Evolutionary conservation across 1,140 invertebrate species (phyloP).

Genomic region (Mesaphorura yosii): DNA sequence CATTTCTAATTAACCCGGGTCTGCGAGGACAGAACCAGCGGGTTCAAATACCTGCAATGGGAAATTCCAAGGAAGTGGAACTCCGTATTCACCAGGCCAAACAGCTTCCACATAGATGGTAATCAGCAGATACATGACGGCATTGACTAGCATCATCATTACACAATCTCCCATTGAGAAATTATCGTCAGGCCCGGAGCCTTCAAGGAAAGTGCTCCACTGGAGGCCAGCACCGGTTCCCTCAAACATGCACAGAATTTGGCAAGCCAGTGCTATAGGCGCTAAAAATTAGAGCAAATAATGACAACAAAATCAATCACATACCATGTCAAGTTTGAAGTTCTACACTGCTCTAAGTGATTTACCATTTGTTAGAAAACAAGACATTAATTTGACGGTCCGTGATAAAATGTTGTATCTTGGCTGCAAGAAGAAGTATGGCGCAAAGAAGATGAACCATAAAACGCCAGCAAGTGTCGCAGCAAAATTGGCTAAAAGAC

Average conservation of each 20-base stretch:
- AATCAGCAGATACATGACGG: slow-evolving; percentile 51
- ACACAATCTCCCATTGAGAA: slow-evolving; percentile 54
- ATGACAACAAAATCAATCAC: no score
- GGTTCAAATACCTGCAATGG: slow-evolving; percentile 34
- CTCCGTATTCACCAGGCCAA: slow-evolving; percentile 39
- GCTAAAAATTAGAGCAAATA: no score
- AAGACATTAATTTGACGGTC: slow-evolving; percentile 43
- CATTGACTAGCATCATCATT: slow-evolving; percentile 52
- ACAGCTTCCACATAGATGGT: slow-evolving; percentile 47
- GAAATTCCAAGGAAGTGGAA: slow-evolving; percentile 41
- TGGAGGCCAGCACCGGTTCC: slow-evolving; percentile 52
- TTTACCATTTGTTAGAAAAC: slow-evolving; percentile 57
- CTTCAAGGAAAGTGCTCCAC: slow-evolving; percentile 57
- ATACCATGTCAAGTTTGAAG: no score
- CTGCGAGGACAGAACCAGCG: neutral
- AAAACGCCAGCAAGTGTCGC: slow-evolving; percentile 53
- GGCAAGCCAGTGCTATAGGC: slow-evolving; percentile 62
- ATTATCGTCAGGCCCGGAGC: slow-evolving; percentile 56
- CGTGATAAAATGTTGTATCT: slow-evolving; percentile 47
- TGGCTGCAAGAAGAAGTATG: slow-evolving; percentile 52
- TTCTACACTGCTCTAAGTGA: no score
- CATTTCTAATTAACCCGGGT: neutral
- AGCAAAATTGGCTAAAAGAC: slow-evolving; percentile 49
- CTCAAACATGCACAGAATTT: slow-evolving; percentile 53
- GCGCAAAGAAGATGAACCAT: slow-evolving; percentile 61